Evolutionary conservation across 2,797 vertebrate genomes (phyloP).

Genomic region (Onychomys leucogaster): DNA sequence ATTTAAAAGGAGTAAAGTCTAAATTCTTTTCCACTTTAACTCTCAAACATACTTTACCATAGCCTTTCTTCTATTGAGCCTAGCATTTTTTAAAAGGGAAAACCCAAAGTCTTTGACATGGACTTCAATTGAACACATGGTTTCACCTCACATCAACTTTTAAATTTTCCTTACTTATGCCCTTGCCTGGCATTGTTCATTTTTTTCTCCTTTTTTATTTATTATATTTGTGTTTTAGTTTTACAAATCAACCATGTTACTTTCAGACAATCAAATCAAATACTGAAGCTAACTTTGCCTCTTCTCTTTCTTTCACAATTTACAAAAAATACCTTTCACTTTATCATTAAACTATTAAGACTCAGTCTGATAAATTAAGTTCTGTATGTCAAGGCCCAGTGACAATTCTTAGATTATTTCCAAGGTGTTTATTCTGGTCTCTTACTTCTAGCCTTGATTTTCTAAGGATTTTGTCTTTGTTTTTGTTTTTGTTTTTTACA

Average conservation of each 20-base stretch:
- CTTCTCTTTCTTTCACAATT: background rate
- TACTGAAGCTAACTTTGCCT: background rate
- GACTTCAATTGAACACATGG: background rate
- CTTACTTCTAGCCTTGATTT: background rate
- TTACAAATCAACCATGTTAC: no score
- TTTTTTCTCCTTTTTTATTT: no score
- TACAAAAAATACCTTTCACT: background rate
- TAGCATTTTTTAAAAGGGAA: background rate
- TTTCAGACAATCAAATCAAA: background rate
- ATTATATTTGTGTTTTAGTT: no score
- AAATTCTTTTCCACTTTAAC: background rate
- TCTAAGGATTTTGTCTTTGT: background rate
- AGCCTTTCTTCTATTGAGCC: no score
- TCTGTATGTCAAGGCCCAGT: background rate
- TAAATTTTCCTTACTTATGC: background rate
- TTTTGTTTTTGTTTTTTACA: background rate
- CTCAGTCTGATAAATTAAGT: background rate
- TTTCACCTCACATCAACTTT: background rate
- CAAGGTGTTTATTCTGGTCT: background rate
- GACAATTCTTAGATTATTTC: background rate
- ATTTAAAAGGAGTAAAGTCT: background rate
- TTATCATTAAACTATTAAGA: background rate
- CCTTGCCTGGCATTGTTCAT: background rate
- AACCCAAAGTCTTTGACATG: background rate
- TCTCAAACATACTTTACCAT: background rate